Conservation (phyloP, 92 coral and sea anemone genomes). For the Phenganax stokvisi region DNA sequence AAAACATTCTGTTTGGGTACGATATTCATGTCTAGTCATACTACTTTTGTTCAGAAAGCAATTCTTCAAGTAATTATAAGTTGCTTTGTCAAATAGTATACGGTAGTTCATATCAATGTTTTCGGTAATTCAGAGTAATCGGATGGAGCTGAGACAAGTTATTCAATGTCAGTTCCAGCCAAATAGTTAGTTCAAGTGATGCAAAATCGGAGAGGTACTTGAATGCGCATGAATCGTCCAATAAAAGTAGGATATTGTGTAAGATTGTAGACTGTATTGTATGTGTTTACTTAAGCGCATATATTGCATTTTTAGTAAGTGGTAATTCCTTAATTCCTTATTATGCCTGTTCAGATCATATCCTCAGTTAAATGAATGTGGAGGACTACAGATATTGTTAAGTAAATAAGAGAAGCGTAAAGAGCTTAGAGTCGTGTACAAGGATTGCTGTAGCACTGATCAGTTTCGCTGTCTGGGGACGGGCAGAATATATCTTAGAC, state of each 20-base stretch:
- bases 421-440: conserved; percentile 31
- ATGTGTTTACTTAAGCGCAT: neutral
- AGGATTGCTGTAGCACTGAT: conserved; percentile 44
- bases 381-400: conserved; percentile 47
- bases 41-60: neutral
- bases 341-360: conserved; percentile 28
- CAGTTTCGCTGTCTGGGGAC: conserved; percentile 50
- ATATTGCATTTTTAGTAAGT: neutral
- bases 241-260: too few species aligned
- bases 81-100: neutral
- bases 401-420: conserved; percentile 33
- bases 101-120: too few species aligned
- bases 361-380: conserved; percentile 43
- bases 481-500: conserved; percentile 54
- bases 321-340: neutral
- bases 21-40: neutral
- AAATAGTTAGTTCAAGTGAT: too few species aligned
- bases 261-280: too few species aligned
- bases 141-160: too few species aligned
- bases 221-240: too few species aligned
- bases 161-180: too few species aligned
- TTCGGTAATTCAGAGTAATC: too few species aligned
- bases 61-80: too few species aligned
- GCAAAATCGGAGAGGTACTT: too few species aligned
- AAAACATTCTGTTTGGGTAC: conserved; percentile 42